Base-by-base conservation (phyloP, 2,113 vertebrate species). In the Pavo muticus region DNA sequence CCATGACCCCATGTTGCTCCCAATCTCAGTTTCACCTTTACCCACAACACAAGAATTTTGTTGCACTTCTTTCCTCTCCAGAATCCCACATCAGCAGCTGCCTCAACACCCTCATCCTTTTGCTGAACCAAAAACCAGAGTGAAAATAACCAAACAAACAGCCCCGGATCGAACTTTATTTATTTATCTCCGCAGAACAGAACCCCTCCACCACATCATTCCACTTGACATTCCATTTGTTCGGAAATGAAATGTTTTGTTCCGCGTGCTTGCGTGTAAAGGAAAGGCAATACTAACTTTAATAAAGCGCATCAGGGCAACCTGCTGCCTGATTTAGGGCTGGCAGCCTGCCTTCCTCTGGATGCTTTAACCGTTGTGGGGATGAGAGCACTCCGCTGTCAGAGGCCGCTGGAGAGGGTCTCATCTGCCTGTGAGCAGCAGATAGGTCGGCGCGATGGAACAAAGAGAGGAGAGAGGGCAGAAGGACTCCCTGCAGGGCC, bases 211-310 rank as follows among this genome's bases (percentile, higher is more conserved):
- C 77, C 65, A 89, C 84, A 85, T 88, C 44, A 91, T 85, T 91
- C 65, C 85, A 72, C 54, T 82, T 76, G 84, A 89, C 93, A 85
- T 91, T 88, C 80, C 23, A 40, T 92, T 73, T 95, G n/a, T 64
- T 93, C 60, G 21, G 21, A 88, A 93, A 91, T 75, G 54, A 84
- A 95, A 70, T 63, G 48, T n/a, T 92, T 88, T 81, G 65, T 64
- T 92, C 52, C 0, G 0, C 1, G 0, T 59, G 18, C 40, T 65
- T n/a, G 37, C 14, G 24, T 67, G 63, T 79, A 84, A 90, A 84
- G 19, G 40, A 69, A 80, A 80, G 74, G 75, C 88, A 91, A 87
- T 59, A 3, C 18, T 74, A 48, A 80, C 17, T 61, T 45, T 18
- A 86, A 37, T n/a, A 86, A 79, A 74, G 40, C 8, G 37, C 45